phyloP scores from a whole-genome alignment of 2,113 vertebrate genomes.

The Acrocephalus arundinaceus region DNA sequence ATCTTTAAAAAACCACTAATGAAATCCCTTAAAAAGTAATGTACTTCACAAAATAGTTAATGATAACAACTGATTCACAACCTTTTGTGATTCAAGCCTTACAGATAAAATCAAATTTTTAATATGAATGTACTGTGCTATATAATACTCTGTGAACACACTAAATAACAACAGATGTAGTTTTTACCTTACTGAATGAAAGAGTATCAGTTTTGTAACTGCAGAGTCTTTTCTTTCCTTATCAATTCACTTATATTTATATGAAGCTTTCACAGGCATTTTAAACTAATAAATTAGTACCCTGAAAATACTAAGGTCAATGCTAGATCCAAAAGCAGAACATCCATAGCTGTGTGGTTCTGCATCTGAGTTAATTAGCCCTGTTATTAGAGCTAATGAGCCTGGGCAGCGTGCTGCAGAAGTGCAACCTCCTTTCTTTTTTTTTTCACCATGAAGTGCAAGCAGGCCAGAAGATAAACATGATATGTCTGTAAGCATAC shows the following conservation, averaged over 20 bases:
- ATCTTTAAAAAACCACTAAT: constrained; percentile 19
- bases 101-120: constrained; percentile 34
- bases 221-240: neutral
- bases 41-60: constrained; percentile 32
- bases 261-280: neutral
- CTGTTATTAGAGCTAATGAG: neutral
- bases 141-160: constrained; percentile 16
- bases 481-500: neutral
- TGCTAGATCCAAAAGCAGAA: neutral
- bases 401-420: neutral
- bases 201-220: neutral
- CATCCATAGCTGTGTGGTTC: neutral
- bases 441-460: neutral
- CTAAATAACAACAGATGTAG: constrained; percentile 26
- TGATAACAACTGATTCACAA: constrained; percentile 40
- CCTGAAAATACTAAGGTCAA: neutral
- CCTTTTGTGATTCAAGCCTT: constrained; percentile 21
- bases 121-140: constrained; percentile 31
- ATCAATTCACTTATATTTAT: neutral
- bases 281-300: neutral
- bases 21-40: constrained; percentile 49
- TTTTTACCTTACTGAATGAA: neutral
- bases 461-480: neutral
- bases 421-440: neutral
- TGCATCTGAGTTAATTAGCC: neutral